Evolutionary conservation across 2,797 vertebrate species (phyloP).

Genomic region (Pteronotus mesoamericanus): DNA sequence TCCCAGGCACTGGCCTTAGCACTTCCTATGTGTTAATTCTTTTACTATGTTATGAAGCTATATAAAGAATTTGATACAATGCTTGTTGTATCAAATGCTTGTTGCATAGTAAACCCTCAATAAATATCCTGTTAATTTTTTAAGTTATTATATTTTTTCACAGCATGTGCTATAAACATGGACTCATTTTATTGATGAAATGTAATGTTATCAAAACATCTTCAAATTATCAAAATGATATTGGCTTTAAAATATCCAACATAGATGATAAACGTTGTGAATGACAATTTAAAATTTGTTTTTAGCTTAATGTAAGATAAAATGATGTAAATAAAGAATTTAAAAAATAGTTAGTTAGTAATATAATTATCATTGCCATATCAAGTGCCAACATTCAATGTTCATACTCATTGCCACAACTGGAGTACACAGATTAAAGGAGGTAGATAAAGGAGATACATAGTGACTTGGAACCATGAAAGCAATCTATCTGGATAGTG

Average conservation of each 20-base stretch:
- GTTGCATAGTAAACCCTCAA: not conserved
- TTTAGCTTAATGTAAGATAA: not conserved
- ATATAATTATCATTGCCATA: not conserved
- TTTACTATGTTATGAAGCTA: not conserved
- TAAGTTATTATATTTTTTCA: not conserved
- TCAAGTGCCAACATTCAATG: not conserved
- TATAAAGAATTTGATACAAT: not conserved
- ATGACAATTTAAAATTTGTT: not conserved
- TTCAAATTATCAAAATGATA: not conserved
- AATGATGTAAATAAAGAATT: not conserved
- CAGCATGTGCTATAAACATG: not conserved
- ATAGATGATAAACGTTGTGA: not conserved
- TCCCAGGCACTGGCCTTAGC: not conserved
- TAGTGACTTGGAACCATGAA: not conserved
- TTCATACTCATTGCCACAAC: not conserved
- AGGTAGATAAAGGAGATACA: not conserved
- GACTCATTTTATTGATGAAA: not conserved
- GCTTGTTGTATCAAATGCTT: not conserved
- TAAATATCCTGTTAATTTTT: not conserved
- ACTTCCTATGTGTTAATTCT: not conserved
- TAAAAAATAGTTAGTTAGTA: not conserved
- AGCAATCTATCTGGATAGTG: not conserved
- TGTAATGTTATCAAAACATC: not conserved
- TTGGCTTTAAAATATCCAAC: not conserved
- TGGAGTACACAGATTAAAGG: not conserved